Evolutionary conservation across 2,888 invertebrate genomes (phyloP), one percentile per base, ranked within the genome.

Genomic region (Chorisops tibialis): DNA sequence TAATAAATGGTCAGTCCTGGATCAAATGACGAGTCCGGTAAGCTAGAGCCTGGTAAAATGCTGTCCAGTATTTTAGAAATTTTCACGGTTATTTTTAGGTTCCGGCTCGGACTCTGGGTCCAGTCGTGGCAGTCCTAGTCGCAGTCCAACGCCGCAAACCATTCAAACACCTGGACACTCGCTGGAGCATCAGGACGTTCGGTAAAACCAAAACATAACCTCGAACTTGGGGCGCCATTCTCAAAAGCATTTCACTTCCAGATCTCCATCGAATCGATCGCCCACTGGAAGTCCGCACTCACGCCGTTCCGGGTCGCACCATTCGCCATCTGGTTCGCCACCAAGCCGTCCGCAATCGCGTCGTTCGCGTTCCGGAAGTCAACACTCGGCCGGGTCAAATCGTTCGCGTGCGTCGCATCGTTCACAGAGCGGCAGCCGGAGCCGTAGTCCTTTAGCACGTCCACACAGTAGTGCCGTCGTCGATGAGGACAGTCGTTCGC

Each of bases 401-500:
- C 72, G 67, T 41, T 24, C 41, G 7, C 41, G 24, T 7, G 52
- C 37, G 74, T 73, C 2, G 79, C 79, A 66, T 74, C 74, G 47
- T 50, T 59, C 54, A 63, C 68, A 62, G 3, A 61, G 50, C 64
- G 54, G 30, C 49, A 65, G 45, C 35, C 47, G 16, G 9, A 54
- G 41, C 16, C 43, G 5, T 12, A 56, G 56, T 18, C 56, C 43
- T 3, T 35, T 37, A 41, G 62, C 0, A 63, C 70, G 18, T 71
- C 74, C 1, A 70, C 69, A 47, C 74, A 37, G 35, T 6, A 48
- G 48, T 21, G 38, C 39, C 11, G 16, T 24, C 16, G 59, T 45
- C 14, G 80, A 59, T 61, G 79, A 61, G 71, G 77, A 83, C 0
- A 81, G 79, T 18, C 82, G 83, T 6, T 80, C 76, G 0, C 82